Conservation (phyloP, 92 coral and sea anemone genomes). For the Actinostola sp. region DNA sequence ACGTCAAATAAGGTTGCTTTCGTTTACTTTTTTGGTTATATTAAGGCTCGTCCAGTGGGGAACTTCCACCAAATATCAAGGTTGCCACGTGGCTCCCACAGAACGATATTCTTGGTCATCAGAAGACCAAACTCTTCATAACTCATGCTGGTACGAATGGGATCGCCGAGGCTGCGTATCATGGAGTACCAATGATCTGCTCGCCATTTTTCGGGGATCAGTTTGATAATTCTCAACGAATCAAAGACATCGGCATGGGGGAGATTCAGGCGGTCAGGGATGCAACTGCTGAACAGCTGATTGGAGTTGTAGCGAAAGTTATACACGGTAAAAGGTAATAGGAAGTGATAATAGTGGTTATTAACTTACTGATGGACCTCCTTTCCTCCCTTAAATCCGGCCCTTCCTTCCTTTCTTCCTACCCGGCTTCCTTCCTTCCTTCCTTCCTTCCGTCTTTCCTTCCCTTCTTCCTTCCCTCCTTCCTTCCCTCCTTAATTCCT, state of each 20-base stretch:
- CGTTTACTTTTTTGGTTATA: too few relatives aligned
- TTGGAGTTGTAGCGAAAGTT: slow-evolving; percentile 20
- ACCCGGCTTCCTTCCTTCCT: too few relatives aligned
- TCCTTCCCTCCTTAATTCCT: too few relatives aligned
- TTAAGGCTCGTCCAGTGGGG: slow-evolving; percentile 17
- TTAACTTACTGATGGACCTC: not conserved
- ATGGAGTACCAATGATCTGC: slow-evolving; percentile 66
- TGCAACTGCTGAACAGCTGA: slow-evolving; percentile 45
- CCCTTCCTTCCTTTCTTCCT: too few relatives aligned
- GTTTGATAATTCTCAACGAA: slow-evolving; percentile 40
- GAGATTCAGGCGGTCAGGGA: slow-evolving; percentile 15
- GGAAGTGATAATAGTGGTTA: not conserved
- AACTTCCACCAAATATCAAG: slow-evolving; percentile 49
- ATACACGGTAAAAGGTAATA: slow-evolving; percentile 31
- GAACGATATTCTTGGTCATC: slow-evolving; percentile 76
- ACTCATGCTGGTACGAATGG: slow-evolving; percentile 70
- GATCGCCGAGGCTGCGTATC: slow-evolving; percentile 57
- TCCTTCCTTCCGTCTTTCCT: too few relatives aligned
- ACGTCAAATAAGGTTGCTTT: too few relatives aligned
- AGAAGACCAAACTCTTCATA: slow-evolving; percentile 56
- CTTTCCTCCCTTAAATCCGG: not conserved
- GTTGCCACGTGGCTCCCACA: slow-evolving; percentile 65
- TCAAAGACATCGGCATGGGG: slow-evolving; percentile 48
- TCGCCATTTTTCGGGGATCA: slow-evolving; percentile 66
- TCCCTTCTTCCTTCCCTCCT: too few relatives aligned